phyloP scores from a whole-genome alignment of 1,140 invertebrate genomes.

The Rhizoglyphus robini region DNA sequence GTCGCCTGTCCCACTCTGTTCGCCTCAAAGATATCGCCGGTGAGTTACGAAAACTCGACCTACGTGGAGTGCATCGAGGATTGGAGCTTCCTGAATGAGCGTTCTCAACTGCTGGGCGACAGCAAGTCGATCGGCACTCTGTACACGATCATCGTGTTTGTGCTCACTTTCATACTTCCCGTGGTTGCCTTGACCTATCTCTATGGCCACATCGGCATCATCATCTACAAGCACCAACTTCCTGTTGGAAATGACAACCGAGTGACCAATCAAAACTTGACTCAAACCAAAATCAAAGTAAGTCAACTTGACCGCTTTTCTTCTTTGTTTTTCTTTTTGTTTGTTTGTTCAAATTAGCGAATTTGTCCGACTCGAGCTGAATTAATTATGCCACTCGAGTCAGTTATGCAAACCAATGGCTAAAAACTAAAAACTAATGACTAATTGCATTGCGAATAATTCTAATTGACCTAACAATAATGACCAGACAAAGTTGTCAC shows the following conservation, averaged over 20 bases:
- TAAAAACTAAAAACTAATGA: too few species aligned
- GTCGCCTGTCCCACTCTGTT: slow-evolving; percentile 36
- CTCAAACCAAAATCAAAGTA: slow-evolving; percentile 17
- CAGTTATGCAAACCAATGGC: too few species aligned
- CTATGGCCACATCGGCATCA: slow-evolving; percentile 36
- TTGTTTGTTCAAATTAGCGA: too few species aligned
- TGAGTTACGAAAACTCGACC: slow-evolving; percentile 28
- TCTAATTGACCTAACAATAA: too few species aligned
- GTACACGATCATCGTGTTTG: slow-evolving; percentile 38
- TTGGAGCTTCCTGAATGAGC: slow-evolving; percentile 27
- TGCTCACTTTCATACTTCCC: slow-evolving; percentile 40
- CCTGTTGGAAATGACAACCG: slow-evolving; percentile 40
- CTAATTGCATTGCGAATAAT: too few species aligned
- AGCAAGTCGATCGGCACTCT: slow-evolving; percentile 14
- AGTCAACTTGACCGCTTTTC: neutral
- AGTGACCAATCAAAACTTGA: slow-evolving; percentile 32
- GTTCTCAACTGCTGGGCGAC: too few species aligned
- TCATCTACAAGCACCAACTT: slow-evolving; percentile 36
- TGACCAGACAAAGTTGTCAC: too few species aligned
- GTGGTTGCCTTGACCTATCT: slow-evolving; percentile 38
- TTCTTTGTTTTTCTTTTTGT: neutral
- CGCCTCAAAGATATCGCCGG: slow-evolving; percentile 31
- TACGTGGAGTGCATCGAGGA: slow-evolving; percentile 34
- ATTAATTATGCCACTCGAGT: too few species aligned
- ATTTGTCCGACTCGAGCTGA: too few species aligned